Evolutionary conservation across 2,888 invertebrate species (phyloP).

Genomic region (Amiota minor): DNA sequence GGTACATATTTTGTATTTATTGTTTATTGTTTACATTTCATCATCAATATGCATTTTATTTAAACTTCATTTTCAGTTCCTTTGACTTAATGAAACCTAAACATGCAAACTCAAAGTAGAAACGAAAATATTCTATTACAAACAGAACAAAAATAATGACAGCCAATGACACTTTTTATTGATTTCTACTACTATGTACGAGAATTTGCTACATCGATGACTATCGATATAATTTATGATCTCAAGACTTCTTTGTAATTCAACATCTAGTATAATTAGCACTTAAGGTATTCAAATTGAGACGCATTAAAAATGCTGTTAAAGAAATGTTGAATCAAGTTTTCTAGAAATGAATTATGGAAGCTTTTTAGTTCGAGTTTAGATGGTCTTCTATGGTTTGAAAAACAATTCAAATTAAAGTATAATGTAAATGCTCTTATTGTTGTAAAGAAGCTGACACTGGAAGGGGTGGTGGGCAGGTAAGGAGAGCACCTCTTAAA

Average conservation of each 20-base stretch:
- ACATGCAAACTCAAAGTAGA: conserved; percentile 61
- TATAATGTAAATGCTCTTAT: conserved; percentile 24
- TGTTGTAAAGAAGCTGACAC: background rate
- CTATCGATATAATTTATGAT: conserved; percentile 8
- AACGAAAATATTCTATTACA: background rate
- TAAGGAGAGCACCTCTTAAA: conserved; percentile 11
- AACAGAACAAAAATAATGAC: background rate
- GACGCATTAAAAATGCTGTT: conserved; percentile 15
- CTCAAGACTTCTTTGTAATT: background rate
- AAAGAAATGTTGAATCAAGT: conserved; percentile 20
- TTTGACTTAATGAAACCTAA: conserved; percentile 65
- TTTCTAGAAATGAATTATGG: background rate
- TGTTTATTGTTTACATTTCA: conserved; percentile 53
- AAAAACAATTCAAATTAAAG: conserved; percentile 26
- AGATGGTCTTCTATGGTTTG: background rate
- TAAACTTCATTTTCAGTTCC: conserved; percentile 65
- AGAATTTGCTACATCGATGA: conserved; percentile 18
- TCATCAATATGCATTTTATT: conserved; percentile 62
- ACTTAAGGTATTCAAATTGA: background rate
- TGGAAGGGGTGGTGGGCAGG: background rate
- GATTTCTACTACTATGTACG: background rate
- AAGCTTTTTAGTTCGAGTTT: background rate
- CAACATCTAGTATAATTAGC: background rate
- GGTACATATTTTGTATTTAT: conserved; percentile 52
- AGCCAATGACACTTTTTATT: background rate